These are phyloP conservation scores for Pantelozetes paolii DNA, from an alignment of 2,888 invertebrate genomes.

Conservation along the genomic window DNA sequence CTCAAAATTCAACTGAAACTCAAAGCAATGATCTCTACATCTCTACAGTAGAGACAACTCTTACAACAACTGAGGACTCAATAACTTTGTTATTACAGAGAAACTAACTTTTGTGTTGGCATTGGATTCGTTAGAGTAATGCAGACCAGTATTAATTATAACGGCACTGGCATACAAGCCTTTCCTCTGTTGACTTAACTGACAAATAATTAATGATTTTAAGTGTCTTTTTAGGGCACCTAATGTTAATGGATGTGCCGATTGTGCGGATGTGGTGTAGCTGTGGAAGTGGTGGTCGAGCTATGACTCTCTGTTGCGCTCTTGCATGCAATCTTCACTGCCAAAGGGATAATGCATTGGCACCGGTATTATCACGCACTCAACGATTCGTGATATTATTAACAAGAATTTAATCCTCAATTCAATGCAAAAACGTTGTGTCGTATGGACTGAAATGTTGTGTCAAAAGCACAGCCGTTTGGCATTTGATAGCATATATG, in stretches of 20 bases:
- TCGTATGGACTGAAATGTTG: background rate
- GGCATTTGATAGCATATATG: too few species aligned
- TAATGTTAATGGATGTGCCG: slow-evolving; percentile 7
- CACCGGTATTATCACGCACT: slow-evolving; percentile 8
- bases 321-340: slow-evolving; percentile 10
- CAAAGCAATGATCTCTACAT: background rate
- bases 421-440: background rate
- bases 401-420: background rate
- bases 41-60: background rate
- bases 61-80: slow-evolving; percentile 7
- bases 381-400: background rate
- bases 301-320: background rate
- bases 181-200: slow-evolving; percentile 32
- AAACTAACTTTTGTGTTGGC: slow-evolving; percentile 20
- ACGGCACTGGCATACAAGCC: slow-evolving; percentile 1
- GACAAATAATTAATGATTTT: slow-evolving; percentile 28
- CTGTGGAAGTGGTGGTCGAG: background rate
- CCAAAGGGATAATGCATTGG: slow-evolving; percentile 19
- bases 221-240: slow-evolving; percentile 19
- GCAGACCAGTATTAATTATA: slow-evolving; percentile 17
- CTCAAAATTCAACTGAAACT: background rate
- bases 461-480: slow-evolving; percentile 2
- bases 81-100: slow-evolving; percentile 28
- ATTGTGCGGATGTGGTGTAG: slow-evolving; percentile 1
- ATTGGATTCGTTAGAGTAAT: slow-evolving; percentile 1